Percentiles rank a stretch among this genome's conserved stretches.
Evolutionary conservation across 2,113 vertebrate genomes (phyloP).

Genomic region (Saimiri boliviensis): DNA sequence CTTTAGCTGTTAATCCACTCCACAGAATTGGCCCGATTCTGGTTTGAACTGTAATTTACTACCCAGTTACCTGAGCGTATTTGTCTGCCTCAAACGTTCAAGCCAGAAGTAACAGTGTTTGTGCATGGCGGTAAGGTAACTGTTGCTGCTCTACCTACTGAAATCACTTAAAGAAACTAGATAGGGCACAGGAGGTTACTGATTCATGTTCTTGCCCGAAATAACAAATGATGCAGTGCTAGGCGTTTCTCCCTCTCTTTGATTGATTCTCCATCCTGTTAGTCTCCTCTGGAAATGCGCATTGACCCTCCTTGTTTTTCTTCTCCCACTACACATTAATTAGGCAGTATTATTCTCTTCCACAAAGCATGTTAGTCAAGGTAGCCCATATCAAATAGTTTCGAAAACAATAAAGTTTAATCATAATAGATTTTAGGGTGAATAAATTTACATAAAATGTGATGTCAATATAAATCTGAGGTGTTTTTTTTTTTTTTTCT

Average conservation of each 20-base stretch:
- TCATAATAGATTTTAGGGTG: background rate
- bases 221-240: background rate
- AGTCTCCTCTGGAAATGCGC: background rate
- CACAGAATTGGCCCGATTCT: background rate
- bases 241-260: background rate
- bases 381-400: background rate
- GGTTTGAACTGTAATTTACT: background rate
- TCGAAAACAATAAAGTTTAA: background rate
- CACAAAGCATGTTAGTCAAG: background rate
- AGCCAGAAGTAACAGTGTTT: conserved; percentile 30
- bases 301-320: background rate
- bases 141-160: background rate
- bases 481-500: too few species aligned
- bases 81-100: background rate
- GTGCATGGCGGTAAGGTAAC: background rate
- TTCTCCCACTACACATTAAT: background rate
- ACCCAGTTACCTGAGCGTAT: background rate
- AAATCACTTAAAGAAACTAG: conserved; percentile 36
- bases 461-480: background rate
- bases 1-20: conserved; percentile 17
- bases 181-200: background rate
- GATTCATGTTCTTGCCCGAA: background rate
- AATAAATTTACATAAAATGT: conserved; percentile 10
- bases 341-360: conserved; percentile 33
- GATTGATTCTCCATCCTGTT: conserved; percentile 21